Evolutionary conservation across 2,113 vertebrate species (phyloP).

Genomic region (Vireo altiloquus): DNA sequence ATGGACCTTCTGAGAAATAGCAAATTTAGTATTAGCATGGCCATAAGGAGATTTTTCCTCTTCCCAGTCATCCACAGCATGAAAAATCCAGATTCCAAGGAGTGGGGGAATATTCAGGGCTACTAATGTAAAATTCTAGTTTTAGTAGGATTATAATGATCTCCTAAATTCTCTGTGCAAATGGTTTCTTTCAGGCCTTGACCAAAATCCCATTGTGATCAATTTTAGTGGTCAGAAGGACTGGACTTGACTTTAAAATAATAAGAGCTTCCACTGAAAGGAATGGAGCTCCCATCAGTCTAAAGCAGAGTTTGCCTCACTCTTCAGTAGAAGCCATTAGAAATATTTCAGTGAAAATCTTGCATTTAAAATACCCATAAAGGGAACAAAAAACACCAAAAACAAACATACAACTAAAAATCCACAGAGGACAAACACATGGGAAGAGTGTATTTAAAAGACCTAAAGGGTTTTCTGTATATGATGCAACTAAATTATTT

Average conservation of each 20-base stretch:
- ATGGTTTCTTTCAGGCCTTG: background rate
- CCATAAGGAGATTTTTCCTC: background rate
- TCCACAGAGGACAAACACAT: background rate
- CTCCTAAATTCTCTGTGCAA: background rate
- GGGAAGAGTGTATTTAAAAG: background rate
- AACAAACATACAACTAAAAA: background rate
- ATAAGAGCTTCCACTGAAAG: background rate
- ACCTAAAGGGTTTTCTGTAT: background rate
- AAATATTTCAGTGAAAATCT: background rate
- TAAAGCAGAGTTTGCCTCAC: background rate
- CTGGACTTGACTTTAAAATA: background rate
- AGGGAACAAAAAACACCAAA: background rate
- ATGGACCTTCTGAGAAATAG: background rate
- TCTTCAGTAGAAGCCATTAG: background rate
- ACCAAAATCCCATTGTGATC: background rate
- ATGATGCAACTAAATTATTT: background rate
- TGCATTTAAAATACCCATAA: background rate
- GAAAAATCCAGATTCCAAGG: background rate
- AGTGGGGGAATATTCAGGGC: accelerated
- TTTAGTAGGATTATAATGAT: background rate
- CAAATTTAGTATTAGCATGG: background rate
- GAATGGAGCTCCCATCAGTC: background rate
- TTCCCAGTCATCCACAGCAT: background rate
- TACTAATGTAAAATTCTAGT: background rate
- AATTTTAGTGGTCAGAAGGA: background rate